Conservation (phyloP, 2,113 vertebrate species). For the Vidua chalybeata region DNA sequence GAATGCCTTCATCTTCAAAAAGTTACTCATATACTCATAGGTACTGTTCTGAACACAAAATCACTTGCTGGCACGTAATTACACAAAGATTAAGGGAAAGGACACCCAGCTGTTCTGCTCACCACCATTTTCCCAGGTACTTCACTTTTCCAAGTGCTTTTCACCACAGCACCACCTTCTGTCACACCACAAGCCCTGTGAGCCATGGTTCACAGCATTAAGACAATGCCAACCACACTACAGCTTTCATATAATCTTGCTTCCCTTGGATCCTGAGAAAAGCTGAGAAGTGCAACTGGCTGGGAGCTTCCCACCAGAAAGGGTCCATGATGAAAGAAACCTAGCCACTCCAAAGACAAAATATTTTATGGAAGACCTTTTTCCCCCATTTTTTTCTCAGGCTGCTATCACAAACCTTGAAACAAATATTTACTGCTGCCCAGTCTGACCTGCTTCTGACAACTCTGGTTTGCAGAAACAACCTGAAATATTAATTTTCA, state of each 20-base stretch:
- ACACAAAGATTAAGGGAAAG: not conserved
- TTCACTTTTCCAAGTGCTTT: not conserved
- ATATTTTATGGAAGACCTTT: not conserved
- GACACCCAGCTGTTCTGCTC: not conserved
- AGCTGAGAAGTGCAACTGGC: not conserved
- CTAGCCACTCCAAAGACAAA: not conserved
- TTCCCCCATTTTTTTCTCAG: not conserved
- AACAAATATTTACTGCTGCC: not conserved
- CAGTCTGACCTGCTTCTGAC: not conserved
- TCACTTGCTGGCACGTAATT: not conserved
- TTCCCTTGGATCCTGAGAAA: not conserved
- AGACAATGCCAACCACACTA: rapidly evolving
- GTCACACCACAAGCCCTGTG: not conserved
- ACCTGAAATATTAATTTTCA: not conserved
- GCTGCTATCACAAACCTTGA: not conserved
- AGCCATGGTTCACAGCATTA: not conserved
- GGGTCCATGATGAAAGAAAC: not conserved
- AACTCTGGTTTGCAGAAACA: not conserved
- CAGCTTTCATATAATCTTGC: not conserved
- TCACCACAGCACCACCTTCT: not conserved
- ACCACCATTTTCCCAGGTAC: not conserved
- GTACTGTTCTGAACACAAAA: not conserved
- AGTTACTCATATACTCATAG: not conserved
- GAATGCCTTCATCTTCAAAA: not conserved
- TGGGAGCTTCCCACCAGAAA: not conserved